phyloP scores from a whole-genome alignment of 1,140 invertebrate species.

The Cydia strobilella region DNA sequence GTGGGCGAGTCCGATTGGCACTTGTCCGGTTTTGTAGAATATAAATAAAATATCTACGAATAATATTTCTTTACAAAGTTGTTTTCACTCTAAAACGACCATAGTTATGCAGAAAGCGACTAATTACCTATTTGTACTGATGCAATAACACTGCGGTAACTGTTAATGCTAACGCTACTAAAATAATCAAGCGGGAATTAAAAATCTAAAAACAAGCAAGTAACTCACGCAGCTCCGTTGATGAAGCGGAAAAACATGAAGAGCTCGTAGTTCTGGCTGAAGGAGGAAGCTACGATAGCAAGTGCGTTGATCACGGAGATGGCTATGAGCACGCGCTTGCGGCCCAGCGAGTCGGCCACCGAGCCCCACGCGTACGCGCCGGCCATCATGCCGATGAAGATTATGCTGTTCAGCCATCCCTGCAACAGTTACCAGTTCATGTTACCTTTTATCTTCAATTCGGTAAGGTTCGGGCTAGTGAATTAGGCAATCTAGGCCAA shows the following conservation, averaged over 20 bases:
- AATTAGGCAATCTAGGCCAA: no score
- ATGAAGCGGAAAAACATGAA: slow-evolving; percentile 95
- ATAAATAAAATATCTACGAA: neutral
- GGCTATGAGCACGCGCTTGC: slow-evolving; percentile 91
- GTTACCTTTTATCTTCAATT: no score
- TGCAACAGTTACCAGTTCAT: slow-evolving; percentile 42
- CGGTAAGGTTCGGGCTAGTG: no score
- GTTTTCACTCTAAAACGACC: no score
- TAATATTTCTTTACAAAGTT: neutral
- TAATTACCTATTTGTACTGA: no score
- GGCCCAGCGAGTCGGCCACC: slow-evolving; percentile 91
- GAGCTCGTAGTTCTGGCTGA: slow-evolving; percentile 91
- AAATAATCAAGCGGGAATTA: neutral
- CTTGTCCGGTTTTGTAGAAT: no score
- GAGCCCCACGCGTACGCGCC: slow-evolving; percentile 96
- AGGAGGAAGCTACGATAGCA: slow-evolving; percentile 92
- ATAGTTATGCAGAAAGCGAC: no score
- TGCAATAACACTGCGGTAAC: no score
- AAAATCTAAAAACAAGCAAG: slow-evolving; percentile 7
- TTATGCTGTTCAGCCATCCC: slow-evolving; percentile 93
- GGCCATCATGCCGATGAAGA: slow-evolving; percentile 95
- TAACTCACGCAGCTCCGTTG: slow-evolving; percentile 94
- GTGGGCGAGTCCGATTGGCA: no score
- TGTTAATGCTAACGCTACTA: no score
- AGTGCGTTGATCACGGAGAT: slow-evolving; percentile 94